Evolutionary conservation across 2,113 vertebrate species (phyloP).

Genomic region (Muntiacus muntjak): DNA sequence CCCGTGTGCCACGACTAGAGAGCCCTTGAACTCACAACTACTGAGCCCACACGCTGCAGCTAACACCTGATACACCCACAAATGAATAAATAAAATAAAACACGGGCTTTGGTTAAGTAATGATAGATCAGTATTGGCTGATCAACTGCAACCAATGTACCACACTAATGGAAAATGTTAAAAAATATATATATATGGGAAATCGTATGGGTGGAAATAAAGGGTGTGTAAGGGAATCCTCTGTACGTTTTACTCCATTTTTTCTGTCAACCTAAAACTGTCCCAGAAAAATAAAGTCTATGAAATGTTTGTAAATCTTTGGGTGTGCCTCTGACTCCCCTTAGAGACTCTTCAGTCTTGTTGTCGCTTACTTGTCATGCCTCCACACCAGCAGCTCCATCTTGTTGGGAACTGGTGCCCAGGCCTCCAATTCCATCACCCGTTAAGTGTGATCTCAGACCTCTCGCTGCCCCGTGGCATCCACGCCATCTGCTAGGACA

Average conservation of each 20-base stretch:
- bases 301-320: too few relatives aligned
- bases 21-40: not conserved
- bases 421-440: not conserved
- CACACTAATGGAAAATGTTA: not conserved
- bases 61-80: not conserved
- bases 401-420: not conserved
- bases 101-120: not conserved
- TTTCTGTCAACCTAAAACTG: not conserved
- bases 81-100: not conserved
- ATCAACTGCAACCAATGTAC: too few relatives aligned
- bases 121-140: not conserved
- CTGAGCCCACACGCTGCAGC: not conserved
- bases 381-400: not conserved
- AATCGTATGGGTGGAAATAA: not conserved
- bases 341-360: not conserved
- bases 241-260: not conserved
- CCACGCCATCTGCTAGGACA: not conserved
- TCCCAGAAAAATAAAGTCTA: not conserved
- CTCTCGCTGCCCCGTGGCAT: not conserved
- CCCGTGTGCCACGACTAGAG: fast-evolving
- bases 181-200: not conserved
- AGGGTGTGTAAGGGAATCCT: not conserved
- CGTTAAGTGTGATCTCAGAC: not conserved
- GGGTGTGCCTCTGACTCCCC: not conserved
- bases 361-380: not conserved